A percentile compares a stretch with the other conserved stretches of the same genome.
Evolutionary conservation across 1,140 invertebrate genomes (phyloP).

Genomic region (Mesaphorura yosii): DNA sequence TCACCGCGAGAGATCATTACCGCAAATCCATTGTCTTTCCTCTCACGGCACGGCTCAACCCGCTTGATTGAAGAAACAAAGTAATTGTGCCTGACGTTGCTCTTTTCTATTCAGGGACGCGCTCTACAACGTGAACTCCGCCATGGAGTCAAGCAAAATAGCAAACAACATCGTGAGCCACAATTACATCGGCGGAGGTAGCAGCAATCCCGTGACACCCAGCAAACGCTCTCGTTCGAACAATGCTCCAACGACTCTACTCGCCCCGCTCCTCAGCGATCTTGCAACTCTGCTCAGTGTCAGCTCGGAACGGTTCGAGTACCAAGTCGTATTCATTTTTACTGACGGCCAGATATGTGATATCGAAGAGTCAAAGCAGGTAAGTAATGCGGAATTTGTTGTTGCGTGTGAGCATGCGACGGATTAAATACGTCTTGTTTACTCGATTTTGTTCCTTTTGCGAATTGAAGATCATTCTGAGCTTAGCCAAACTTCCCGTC

Average conservation of each 20-base stretch:
- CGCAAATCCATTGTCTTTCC: too few relatives aligned
- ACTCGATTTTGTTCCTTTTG: neutral
- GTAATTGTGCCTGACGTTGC: too few relatives aligned
- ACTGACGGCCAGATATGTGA: conserved; percentile 23
- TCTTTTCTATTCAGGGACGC: conserved; percentile 10
- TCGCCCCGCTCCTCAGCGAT: conserved; percentile 17
- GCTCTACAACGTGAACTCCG: conserved; percentile 8
- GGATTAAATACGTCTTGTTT: neutral
- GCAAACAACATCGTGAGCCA: too few relatives aligned
- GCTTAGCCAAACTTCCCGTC: conserved; percentile 12
- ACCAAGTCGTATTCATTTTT: conserved; percentile 25
- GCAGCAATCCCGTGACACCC: too few relatives aligned
- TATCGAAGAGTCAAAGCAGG: conserved; percentile 13
- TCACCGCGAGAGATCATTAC: too few relatives aligned
- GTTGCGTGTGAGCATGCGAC: too few relatives aligned
- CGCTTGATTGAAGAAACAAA: too few relatives aligned
- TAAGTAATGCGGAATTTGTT: too few relatives aligned
- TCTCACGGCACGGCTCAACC: too few relatives aligned
- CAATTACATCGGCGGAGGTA: too few relatives aligned
- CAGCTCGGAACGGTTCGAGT: conserved; percentile 20
- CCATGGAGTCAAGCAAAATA: too few relatives aligned
- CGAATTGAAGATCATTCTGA: conserved; percentile 3
- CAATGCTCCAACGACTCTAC: neutral
- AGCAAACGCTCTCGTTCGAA: too few relatives aligned
- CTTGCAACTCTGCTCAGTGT: conserved; percentile 13